Evolutionary conservation across 1,140 invertebrate genomes (phyloP).

Genomic region (Drosophila murphyi): DNA sequence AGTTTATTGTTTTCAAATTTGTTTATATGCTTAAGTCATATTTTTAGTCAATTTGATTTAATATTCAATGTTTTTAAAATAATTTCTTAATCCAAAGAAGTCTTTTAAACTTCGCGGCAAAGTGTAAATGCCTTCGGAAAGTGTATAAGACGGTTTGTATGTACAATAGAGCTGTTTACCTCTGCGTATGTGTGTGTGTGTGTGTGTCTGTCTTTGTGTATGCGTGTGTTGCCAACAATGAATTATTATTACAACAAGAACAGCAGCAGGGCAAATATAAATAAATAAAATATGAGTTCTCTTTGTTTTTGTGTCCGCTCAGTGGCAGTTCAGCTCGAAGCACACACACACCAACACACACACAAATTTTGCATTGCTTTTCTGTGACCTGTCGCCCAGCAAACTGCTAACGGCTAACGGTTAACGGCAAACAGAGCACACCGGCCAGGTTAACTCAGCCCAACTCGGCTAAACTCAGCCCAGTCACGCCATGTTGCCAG

Average conservation of each 20-base stretch:
- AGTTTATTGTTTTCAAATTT: too few relatives aligned
- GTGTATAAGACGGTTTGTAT: conserved; percentile 27
- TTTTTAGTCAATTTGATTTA: too few relatives aligned
- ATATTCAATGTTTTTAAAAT: too few relatives aligned
- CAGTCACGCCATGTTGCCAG: conserved; percentile 74
- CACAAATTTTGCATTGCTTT: conserved; percentile 60
- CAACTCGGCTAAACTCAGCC: conserved; percentile 61
- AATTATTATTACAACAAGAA: conserved; percentile 76
- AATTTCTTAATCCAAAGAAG: too few relatives aligned
- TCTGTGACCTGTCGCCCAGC: conserved; percentile 43
- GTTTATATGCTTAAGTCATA: too few relatives aligned
- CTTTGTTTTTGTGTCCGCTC: conserved; percentile 35
- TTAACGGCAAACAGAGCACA: conserved; percentile 15
- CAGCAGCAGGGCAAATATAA: conserved; percentile 60
- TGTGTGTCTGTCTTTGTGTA: conserved; percentile 22
- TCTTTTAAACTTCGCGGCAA: too few relatives aligned
- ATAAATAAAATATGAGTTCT: conserved; percentile 79
- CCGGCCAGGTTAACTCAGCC: conserved; percentile 39
- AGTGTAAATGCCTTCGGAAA: conserved; percentile 27
- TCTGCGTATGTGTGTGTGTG: conserved; percentile 7
- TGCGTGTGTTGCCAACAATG: conserved; percentile 63
- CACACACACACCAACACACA: conserved; percentile 26
- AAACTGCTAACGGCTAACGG: conserved; percentile 23
- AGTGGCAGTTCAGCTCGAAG: conserved; percentile 24
- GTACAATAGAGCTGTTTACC: conserved; percentile 34